These are phyloP conservation scores for Iphiclides podalirius DNA, from an alignment of 2,888 invertebrate species.

Conservation along the genomic window DNA sequence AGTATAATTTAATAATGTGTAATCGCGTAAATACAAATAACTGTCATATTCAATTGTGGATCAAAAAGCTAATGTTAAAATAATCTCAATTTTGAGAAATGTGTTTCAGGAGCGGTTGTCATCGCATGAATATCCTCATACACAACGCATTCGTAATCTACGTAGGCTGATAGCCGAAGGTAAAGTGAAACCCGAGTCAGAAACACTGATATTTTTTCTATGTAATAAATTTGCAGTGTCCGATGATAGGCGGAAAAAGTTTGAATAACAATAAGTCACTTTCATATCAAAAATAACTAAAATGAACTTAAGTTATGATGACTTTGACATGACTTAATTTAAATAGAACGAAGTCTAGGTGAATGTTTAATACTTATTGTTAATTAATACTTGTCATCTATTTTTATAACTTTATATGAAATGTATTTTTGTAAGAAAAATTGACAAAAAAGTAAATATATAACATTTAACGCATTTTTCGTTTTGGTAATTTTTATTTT, in stretches of 20 bases:
- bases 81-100: too few species aligned
- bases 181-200: conserved; percentile 70
- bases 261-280: conserved; percentile 40
- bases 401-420: conserved; percentile 9
- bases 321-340: too few species aligned
- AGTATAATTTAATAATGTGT: too few species aligned
- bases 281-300: too few species aligned
- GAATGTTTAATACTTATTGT: neutral
- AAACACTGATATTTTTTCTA: conserved; percentile 74
- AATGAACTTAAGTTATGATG: too few species aligned
- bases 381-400: conserved; percentile 5
- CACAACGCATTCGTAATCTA: conserved; percentile 81
- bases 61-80: too few species aligned
- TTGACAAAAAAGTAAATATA: too few species aligned
- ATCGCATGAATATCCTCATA: conserved; percentile 79
- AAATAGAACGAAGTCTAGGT: conserved; percentile 6
- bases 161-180: conserved; percentile 67
- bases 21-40: too few species aligned
- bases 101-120: conserved; percentile 35
- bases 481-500: too few species aligned
- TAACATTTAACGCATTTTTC: too few species aligned
- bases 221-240: conserved; percentile 75
- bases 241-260: conserved; percentile 57
- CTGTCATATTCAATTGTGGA: too few species aligned
- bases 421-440: conserved; percentile 21